Conservation (phyloP, 53 echinoderm and acorn worm species). For the Crossaster papposus region DNA sequence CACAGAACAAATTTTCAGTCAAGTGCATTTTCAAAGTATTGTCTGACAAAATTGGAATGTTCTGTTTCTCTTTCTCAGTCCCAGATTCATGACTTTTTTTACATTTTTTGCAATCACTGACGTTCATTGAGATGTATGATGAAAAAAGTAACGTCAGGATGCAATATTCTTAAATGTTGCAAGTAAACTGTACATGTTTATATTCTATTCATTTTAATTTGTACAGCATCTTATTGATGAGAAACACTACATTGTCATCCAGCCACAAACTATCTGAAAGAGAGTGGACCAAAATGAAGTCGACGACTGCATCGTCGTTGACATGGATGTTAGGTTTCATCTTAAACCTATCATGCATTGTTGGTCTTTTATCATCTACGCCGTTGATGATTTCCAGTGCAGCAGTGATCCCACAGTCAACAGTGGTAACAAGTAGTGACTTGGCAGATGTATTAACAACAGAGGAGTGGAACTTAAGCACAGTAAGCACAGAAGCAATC, state of each 20-base stretch:
- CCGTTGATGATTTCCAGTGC: not conserved
- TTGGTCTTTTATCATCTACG: not conserved
- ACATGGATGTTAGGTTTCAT: not conserved
- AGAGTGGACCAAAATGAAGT: constrained; percentile 8
- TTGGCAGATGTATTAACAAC: not conserved
- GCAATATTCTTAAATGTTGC: too few relatives aligned
- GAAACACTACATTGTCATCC: not conserved
- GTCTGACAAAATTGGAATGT: too few relatives aligned
- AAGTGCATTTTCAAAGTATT: too few relatives aligned
- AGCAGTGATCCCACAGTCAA: not conserved
- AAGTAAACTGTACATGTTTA: too few relatives aligned
- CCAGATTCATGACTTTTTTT: too few relatives aligned
- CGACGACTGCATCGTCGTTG: not conserved
- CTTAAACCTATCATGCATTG: not conserved
- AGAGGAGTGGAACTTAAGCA: not conserved
- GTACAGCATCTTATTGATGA: not conserved
- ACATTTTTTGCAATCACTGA: too few relatives aligned
- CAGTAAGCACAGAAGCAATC: too few relatives aligned
- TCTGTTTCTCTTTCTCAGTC: too few relatives aligned
- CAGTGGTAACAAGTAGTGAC: not conserved
- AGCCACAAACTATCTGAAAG: not conserved
- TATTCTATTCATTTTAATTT: too few relatives aligned
- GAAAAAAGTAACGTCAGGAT: too few relatives aligned
- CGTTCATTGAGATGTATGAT: too few relatives aligned
- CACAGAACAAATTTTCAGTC: too few relatives aligned